Percentiles rank a stretch among this genome's conserved stretches.
These are phyloP conservation scores for Cichladusa arquata DNA, from an alignment of 2,113 vertebrate genomes.

Conservation along the genomic window DNA sequence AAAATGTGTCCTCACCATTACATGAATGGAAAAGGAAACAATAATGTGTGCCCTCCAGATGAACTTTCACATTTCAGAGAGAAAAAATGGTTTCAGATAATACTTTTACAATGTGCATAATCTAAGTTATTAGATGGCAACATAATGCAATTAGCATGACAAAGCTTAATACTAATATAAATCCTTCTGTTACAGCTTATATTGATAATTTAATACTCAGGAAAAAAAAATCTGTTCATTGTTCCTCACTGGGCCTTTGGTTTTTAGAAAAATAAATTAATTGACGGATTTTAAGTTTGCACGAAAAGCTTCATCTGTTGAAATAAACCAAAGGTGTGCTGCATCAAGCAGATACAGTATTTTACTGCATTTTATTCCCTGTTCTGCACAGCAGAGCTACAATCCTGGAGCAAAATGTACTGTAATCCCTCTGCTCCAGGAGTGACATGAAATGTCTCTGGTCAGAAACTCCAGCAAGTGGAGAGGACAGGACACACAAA, in stretches of 20 bases:
- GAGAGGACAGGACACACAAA: background rate
- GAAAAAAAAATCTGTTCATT: background rate
- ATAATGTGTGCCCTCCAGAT: background rate
- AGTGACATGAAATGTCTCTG: background rate
- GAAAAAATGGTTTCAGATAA: background rate
- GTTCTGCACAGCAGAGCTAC: background rate
- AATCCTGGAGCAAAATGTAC: background rate
- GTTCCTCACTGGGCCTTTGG: background rate
- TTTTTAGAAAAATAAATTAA: background rate
- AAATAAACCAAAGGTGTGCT: background rate
- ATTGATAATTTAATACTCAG: background rate
- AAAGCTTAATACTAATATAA: background rate
- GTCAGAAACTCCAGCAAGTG: background rate
- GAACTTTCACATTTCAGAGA: background rate
- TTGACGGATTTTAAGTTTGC: background rate
- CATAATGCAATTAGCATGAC: background rate
- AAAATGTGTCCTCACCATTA: background rate
- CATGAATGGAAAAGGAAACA: background rate
- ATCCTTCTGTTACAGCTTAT: background rate
- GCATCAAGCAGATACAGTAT: rapidly evolving
- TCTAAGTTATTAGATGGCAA: background rate
- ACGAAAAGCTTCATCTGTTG: background rate
- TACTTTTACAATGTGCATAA: background rate
- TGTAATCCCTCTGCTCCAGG: background rate
- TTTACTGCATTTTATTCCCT: background rate